Percentiles rank a stretch among this genome's conserved stretches.
phyloP scores from a whole-genome alignment of 2,888 invertebrate species.

The Lepas anatifera region DNA sequence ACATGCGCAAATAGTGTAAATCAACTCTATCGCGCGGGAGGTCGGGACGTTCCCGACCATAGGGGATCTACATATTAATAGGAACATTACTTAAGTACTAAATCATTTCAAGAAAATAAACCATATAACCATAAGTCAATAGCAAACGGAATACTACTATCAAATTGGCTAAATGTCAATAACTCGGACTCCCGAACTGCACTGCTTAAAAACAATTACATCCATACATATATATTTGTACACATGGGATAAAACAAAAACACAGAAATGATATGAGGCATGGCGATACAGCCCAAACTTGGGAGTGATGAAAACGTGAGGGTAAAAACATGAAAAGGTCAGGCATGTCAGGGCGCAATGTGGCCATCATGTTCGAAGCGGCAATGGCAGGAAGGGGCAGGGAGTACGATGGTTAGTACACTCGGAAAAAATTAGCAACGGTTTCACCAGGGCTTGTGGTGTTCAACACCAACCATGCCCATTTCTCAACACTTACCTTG shows the following conservation, averaged over 20 bases:
- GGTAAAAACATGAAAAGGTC: background rate
- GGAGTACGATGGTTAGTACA: too few relatives aligned
- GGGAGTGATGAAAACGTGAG: too few relatives aligned
- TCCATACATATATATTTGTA: too few relatives aligned
- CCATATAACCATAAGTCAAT: background rate
- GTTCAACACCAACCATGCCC: background rate
- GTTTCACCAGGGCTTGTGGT: background rate
- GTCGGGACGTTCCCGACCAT: background rate
- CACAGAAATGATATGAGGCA: too few relatives aligned
- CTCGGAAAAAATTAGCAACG: too few relatives aligned
- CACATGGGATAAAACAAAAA: too few relatives aligned
- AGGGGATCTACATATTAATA: background rate
- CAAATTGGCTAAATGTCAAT: background rate
- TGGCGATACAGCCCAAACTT: too few relatives aligned
- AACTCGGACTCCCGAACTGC: too few relatives aligned
- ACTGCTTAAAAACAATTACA: too few relatives aligned
- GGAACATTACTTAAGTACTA: background rate
- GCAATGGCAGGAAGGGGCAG: too few relatives aligned
- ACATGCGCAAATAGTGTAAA: too few relatives aligned
- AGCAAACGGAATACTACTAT: background rate
- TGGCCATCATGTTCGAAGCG: background rate
- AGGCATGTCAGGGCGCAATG: background rate
- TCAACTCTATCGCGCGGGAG: background rate
- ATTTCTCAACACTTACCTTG: background rate
- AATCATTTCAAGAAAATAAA: background rate